A percentile compares a stretch with the other conserved stretches of the same genome.
Evolutionary conservation across 2,113 vertebrate species (phyloP).

Genomic region (Salvator merianae): DNA sequence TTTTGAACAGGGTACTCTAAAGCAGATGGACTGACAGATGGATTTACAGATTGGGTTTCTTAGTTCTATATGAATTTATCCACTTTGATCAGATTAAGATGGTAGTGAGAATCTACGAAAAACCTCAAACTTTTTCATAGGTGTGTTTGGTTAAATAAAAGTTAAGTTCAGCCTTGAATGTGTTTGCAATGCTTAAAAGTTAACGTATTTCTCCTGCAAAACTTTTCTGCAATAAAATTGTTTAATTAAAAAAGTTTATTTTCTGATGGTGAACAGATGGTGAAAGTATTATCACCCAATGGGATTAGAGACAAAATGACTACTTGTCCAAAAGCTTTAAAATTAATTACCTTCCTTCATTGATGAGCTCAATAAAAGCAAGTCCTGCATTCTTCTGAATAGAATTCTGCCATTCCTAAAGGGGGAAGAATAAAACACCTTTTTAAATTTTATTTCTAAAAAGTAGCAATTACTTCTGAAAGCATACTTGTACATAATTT

Average conservation of each 20-base stretch:
- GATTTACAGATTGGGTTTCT: constrained; percentile 76
- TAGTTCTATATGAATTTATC: constrained; percentile 69
- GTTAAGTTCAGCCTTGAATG: constrained; percentile 46
- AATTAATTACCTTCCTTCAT: constrained; percentile 87
- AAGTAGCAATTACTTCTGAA: constrained; percentile 45
- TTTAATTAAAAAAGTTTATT: constrained; percentile 54
- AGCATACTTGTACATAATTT: constrained; percentile 41
- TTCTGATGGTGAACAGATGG: constrained; percentile 65
- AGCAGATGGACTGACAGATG: constrained; percentile 95
- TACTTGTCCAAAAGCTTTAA: constrained; percentile 63
- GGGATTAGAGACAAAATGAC: constrained; percentile 62
- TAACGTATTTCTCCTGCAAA: constrained; percentile 38
- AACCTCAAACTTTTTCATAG: constrained; percentile 34
- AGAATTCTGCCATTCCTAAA: constrained; percentile 93
- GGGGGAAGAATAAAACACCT: constrained; percentile 68
- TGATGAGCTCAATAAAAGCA: constrained; percentile 91
- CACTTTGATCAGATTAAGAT: constrained; percentile 50
- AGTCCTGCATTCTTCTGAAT: constrained; percentile 92
- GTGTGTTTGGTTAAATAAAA: constrained; percentile 43
- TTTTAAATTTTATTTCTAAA: constrained; percentile 57
- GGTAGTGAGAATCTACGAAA: constrained; percentile 62
- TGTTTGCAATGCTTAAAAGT: constrained; percentile 31
- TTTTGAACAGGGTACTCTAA: constrained; percentile 39
- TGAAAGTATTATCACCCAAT: constrained; percentile 54
- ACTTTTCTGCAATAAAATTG: constrained; percentile 27